These are phyloP conservation scores for Meteorus colon DNA, from an alignment of 2,888 invertebrate genomes.

Conservation along the genomic window DNA sequence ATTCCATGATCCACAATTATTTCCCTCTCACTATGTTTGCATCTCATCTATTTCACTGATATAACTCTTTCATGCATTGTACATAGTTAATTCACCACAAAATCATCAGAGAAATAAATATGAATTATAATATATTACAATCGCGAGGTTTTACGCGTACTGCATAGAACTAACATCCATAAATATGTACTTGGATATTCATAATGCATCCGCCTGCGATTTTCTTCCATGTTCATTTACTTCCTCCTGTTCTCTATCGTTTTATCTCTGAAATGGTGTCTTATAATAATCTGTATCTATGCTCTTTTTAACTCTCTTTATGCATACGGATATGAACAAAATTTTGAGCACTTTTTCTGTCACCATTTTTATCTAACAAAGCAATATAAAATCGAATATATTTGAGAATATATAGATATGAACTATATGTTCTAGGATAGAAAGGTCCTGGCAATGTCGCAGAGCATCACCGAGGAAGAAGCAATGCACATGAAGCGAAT, in stretches of 20 bases:
- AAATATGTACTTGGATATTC: conserved; percentile 54
- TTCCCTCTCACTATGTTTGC: background rate
- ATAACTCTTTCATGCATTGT: background rate
- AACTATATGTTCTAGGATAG: background rate
- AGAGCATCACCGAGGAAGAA: background rate
- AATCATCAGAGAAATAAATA: conserved; percentile 46
- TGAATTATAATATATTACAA: conserved; percentile 56
- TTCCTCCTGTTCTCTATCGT: background rate
- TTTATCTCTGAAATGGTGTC: conserved; percentile 20
- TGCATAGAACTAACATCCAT: conserved; percentile 51
- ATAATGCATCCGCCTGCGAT: conserved; percentile 58
- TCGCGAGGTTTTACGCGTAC: conserved; percentile 48
- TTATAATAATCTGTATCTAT: conserved; percentile 29
- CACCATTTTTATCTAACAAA: background rate
- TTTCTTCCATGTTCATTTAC: conserved; percentile 39
- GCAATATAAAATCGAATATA: background rate
- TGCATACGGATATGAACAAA: conserved; percentile 19
- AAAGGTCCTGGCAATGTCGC: background rate
- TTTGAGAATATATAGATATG: background rate
- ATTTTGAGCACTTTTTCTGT: conserved; percentile 16
- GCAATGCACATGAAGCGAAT: background rate
- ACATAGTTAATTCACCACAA: conserved; percentile 1
- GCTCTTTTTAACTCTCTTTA: conserved; percentile 33
- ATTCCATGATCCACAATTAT: conserved; percentile 40
- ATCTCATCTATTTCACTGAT: background rate